Conservation (phyloP, 2,113 vertebrate genomes). For the Ammodytes dubius region DNA sequence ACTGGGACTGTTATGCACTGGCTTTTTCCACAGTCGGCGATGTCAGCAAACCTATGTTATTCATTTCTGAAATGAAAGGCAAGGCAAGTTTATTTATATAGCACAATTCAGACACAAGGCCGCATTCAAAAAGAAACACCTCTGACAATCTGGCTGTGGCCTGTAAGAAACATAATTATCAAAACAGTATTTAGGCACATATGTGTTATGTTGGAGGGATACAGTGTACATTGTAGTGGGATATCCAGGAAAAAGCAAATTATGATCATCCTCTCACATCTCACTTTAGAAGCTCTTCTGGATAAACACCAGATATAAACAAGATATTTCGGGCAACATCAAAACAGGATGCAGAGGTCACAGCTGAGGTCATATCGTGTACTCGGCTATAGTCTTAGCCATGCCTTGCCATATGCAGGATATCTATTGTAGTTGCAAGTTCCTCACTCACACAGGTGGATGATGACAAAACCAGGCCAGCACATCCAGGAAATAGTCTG, state of each 20-base stretch:
- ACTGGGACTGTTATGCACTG: slow-evolving; percentile 58
- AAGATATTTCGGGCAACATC: neutral
- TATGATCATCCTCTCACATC: neutral
- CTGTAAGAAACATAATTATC: neutral
- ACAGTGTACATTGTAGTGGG: too few relatives aligned
- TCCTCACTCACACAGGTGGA: neutral
- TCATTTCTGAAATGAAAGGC: slow-evolving; percentile 31
- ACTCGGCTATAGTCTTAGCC: neutral
- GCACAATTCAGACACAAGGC: too few relatives aligned
- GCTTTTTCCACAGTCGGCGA: slow-evolving; percentile 66
- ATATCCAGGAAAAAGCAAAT: neutral
- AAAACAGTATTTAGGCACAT: neutral
- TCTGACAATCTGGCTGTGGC: neutral
- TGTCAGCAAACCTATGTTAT: slow-evolving; percentile 53
- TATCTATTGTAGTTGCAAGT: neutral
- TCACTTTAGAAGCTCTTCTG: neutral
- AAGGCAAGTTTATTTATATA: too few relatives aligned
- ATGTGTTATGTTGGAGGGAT: too few relatives aligned
- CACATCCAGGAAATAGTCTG: neutral
- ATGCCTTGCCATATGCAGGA: neutral
- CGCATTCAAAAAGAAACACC: neutral
- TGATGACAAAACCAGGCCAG: slow-evolving; percentile 2
- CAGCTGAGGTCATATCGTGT: neutral
- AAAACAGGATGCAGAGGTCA: neutral
- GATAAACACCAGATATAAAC: neutral